Percentiles rank a stretch among this genome's conserved stretches.
Conservation (phyloP, 2,888 invertebrate species). For the Gerris lacustris region DNA sequence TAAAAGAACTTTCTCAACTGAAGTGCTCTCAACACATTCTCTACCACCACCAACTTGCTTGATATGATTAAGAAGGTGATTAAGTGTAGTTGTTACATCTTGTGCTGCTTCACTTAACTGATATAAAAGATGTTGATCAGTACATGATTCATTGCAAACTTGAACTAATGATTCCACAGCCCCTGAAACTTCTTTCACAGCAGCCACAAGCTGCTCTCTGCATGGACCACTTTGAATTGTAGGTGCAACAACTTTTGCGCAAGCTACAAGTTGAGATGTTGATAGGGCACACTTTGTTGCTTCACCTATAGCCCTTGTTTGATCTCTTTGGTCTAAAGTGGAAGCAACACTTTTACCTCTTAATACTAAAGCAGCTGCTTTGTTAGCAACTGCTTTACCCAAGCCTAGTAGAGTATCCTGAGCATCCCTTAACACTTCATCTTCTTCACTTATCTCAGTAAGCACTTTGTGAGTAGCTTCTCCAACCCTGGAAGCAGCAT, state of each 20-base stretch:
- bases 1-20: slow-evolving; percentile 78
- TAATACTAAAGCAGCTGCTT: slow-evolving; percentile 88
- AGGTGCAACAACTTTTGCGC: slow-evolving; percentile 83
- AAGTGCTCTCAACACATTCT: slow-evolving; percentile 60
- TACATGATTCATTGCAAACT: slow-evolving; percentile 60
- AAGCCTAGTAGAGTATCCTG: slow-evolving; percentile 83
- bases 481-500: slow-evolving; percentile 91
- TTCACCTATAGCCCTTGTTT: slow-evolving; percentile 82
- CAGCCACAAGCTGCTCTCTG: slow-evolving; percentile 81
- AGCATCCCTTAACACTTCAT: slow-evolving; percentile 67
- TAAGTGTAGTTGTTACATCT: slow-evolving; percentile 76
- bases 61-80: slow-evolving; percentile 80
- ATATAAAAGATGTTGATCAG: slow-evolving; percentile 55
- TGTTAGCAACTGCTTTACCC: slow-evolving; percentile 95
- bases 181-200: slow-evolving; percentile 81
- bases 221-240: slow-evolving; percentile 69
- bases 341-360: slow-evolving; percentile 94
- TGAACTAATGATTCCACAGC: slow-evolving; percentile 81
- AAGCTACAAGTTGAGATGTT: slow-evolving; percentile 93
- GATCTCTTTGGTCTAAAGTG: slow-evolving; percentile 64
- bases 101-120: slow-evolving; percentile 73
- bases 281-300: slow-evolving; percentile 93
- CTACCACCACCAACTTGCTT: slow-evolving; percentile 52
- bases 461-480: slow-evolving; percentile 91
- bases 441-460: slow-evolving; percentile 83